These are phyloP conservation scores for Oenanthe melanoleuca DNA, from an alignment of 2,113 vertebrate species.

Conservation along the genomic window DNA sequence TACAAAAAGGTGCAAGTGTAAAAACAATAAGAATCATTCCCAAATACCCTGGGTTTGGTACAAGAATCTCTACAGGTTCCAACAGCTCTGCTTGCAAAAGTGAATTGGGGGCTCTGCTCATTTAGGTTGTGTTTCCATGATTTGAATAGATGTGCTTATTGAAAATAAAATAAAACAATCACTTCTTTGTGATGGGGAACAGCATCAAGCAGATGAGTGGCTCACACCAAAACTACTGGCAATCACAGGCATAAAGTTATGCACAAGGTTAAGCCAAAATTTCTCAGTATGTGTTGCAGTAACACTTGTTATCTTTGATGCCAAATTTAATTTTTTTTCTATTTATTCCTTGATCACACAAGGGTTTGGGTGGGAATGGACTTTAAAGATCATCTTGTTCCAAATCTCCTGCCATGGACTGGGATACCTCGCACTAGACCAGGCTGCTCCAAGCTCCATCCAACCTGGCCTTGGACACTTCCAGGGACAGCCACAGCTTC, in stretches of 20 bases:
- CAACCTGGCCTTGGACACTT: neutral
- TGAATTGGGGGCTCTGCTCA: neutral
- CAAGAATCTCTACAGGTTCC: neutral
- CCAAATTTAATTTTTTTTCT: neutral
- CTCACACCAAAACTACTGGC: neutral
- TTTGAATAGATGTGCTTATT: neutral
- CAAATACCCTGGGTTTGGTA: neutral
- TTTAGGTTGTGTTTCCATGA: neutral
- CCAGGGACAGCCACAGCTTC: neutral
- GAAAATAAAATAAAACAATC: neutral
- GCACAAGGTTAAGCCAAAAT: neutral
- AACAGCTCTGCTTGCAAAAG: neutral
- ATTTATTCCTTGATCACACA: neutral
- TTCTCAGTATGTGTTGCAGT: neutral
- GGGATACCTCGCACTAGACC: too few species aligned
- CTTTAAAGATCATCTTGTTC: neutral
- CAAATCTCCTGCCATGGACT: neutral
- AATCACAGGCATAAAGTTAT: neutral
- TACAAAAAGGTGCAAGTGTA: neutral
- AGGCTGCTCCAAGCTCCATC: accelerated
- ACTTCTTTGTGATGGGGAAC: neutral
- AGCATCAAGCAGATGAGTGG: neutral
- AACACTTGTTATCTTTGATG: neutral
- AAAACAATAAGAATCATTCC: neutral
- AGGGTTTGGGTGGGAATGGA: neutral